Conservation (phyloP, 2,888 invertebrate species). For the Cephonodes hylas region DNA sequence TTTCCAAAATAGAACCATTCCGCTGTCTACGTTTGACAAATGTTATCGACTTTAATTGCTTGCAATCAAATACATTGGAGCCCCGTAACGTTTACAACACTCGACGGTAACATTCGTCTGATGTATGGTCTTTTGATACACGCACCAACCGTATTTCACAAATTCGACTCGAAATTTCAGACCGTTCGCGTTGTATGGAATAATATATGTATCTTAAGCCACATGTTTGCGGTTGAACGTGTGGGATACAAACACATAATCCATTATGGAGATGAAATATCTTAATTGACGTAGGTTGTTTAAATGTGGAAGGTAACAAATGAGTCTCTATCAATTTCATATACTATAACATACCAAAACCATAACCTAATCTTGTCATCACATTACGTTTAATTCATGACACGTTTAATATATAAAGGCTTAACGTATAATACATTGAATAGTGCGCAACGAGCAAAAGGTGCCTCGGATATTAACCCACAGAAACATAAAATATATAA, state of each 20-base stretch:
- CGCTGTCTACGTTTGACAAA: slow-evolving; percentile 20
- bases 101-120: slow-evolving; percentile 13
- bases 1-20: slow-evolving; percentile 48
- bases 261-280: neutral
- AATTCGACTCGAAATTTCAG: neutral
- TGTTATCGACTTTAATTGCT: slow-evolving; percentile 18
- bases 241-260: neutral
- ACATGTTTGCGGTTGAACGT: neutral
- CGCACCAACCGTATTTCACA: neutral
- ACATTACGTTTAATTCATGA: too few relatives aligned
- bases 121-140: slow-evolving; percentile 9
- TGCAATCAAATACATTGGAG: slow-evolving; percentile 16
- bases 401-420: too few relatives aligned
- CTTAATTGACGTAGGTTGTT: neutral
- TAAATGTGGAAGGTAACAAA: neutral
- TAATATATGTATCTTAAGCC: neutral
- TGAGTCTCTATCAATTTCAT: neutral
- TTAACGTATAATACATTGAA: too few relatives aligned
- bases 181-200: neutral
- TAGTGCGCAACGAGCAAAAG: too few relatives aligned
- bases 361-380: too few relatives aligned
- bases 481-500: too few relatives aligned
- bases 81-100: slow-evolving; percentile 5
- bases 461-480: too few relatives aligned
- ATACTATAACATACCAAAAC: neutral